Evolutionary conservation across 2,888 invertebrate species (phyloP).

Genomic region (Lomographa bimaculata): DNA sequence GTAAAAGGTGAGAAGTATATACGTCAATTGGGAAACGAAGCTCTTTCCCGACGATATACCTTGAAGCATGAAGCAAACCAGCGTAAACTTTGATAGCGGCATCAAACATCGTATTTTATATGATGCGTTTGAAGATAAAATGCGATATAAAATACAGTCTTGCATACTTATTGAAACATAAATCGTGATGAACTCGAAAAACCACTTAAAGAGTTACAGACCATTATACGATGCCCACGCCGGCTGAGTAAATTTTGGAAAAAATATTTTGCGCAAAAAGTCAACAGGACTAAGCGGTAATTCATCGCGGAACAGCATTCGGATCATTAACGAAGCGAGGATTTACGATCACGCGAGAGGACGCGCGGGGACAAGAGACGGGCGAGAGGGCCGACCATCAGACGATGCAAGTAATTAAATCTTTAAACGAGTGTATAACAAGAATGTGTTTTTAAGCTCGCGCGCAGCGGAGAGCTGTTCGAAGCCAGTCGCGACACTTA

Average conservation of each 20-base stretch:
- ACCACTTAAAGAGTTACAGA: constrained; percentile 70
- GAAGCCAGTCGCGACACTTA: constrained; percentile 67
- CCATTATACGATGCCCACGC: constrained; percentile 70
- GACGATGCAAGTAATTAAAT: constrained; percentile 77
- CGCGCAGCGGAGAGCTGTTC: constrained; percentile 53
- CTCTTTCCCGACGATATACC: constrained; percentile 13
- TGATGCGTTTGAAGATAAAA: constrained; percentile 55
- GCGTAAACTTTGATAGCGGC: constrained; percentile 40
- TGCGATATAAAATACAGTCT: constrained; percentile 57
- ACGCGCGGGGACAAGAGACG: constrained; percentile 39
- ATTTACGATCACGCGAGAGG: constrained; percentile 76
- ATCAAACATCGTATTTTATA: constrained; percentile 47
- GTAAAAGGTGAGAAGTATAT: constrained; percentile 17
- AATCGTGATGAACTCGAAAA: constrained; percentile 71
- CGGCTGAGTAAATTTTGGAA: constrained; percentile 63
- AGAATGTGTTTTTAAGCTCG: constrained; percentile 71
- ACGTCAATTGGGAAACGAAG: constrained; percentile 15
- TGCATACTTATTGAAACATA: constrained; percentile 68
- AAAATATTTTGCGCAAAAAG: constrained; percentile 67
- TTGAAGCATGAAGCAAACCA: constrained; percentile 33
- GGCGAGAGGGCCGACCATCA: constrained; percentile 54
- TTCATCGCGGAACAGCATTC: constrained; percentile 67
- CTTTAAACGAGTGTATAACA: constrained; percentile 80
- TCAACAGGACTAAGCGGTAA: constrained; percentile 72
- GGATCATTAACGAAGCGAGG: constrained; percentile 74